Conservation (phyloP, 2,888 invertebrate species). For the Troglohyphantes excavatus region DNA sequence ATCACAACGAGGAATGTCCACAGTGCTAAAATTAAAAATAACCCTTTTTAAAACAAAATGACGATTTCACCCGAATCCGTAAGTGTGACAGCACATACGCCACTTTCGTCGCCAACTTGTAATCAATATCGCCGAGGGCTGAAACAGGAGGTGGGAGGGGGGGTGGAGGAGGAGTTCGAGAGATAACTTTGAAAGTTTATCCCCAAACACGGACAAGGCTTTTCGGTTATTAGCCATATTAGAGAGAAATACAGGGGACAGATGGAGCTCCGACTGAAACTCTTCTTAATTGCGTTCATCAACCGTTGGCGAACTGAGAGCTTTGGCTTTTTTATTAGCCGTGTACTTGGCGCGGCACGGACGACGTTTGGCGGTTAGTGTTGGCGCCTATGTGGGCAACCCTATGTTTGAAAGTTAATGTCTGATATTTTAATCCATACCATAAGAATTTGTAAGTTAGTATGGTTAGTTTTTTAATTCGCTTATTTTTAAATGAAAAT, state of each 20-base stretch:
- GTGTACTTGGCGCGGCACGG: conserved; percentile 53
- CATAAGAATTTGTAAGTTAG: not conserved
- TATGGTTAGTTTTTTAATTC: too few relatives aligned
- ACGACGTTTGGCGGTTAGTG: conserved; percentile 32
- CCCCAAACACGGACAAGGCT: conserved; percentile 67
- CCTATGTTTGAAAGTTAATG: not conserved
- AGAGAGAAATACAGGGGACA: conserved; percentile 69
- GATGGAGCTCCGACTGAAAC: conserved; percentile 55
- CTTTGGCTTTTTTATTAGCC: conserved; percentile 68
- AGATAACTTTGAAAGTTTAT: conserved; percentile 76
- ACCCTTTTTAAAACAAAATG: too few relatives aligned
- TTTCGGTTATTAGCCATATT: conserved; percentile 71
- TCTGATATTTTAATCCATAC: not conserved
- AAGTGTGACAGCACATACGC: conserved; percentile 23
- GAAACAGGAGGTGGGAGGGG: conserved; percentile 10
- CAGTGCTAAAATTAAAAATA: too few relatives aligned
- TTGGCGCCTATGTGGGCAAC: conserved; percentile 24
- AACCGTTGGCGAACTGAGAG: conserved; percentile 56
- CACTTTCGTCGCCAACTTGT: conserved; percentile 38
- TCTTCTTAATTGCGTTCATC: conserved; percentile 74
- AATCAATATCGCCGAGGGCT: conserved; percentile 36
- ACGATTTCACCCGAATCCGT: too few relatives aligned
- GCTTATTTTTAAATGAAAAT: too few relatives aligned
- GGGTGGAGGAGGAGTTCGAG: conserved; percentile 27
- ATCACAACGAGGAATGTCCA: too few relatives aligned